Evolutionary conservation across 1,140 invertebrate genomes (phyloP).

Genomic region (Trichogramma pretiosum): DNA sequence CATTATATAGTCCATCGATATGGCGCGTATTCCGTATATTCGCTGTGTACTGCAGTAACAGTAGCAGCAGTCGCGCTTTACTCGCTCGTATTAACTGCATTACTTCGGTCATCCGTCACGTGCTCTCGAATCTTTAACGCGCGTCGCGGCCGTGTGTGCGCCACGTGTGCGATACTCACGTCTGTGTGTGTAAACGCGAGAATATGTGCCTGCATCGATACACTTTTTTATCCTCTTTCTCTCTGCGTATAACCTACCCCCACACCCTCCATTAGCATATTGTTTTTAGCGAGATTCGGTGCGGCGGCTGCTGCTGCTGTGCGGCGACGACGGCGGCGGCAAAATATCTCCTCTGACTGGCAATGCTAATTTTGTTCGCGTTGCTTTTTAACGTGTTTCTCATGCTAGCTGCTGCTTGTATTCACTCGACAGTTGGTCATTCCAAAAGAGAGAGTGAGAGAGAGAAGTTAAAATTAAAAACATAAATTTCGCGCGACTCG

Average conservation of each 20-base stretch:
- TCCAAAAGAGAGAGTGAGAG: too few species aligned
- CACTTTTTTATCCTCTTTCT: slow-evolving; percentile 5
- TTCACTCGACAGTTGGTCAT: slow-evolving; percentile 42
- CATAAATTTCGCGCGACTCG: slow-evolving; percentile 38
- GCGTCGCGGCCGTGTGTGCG: too few species aligned
- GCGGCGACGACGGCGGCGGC: too few species aligned
- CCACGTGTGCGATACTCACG: too few species aligned
- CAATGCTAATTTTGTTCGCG: slow-evolving; percentile 37
- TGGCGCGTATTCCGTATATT: too few species aligned
- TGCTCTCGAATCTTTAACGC: too few species aligned
- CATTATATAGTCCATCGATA: too few species aligned
- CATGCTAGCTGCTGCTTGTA: slow-evolving; percentile 22
- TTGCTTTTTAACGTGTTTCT: too few species aligned
- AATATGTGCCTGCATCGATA: neutral
- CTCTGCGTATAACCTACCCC: too few species aligned
- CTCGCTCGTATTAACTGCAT: slow-evolving; percentile 12
- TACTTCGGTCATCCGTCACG: slow-evolving; percentile 14
- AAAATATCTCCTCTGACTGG: neutral
- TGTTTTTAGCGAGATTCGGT: slow-evolving; percentile 34
- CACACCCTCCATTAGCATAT: slow-evolving; percentile 46
- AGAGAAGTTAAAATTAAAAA: slow-evolving; percentile 46
- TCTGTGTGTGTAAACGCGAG: too few species aligned
- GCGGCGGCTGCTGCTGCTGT: neutral
- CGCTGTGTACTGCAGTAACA: too few species aligned
- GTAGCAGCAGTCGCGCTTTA: too few species aligned